phyloP scores from a whole-genome alignment of 2,113 vertebrate species.

The Casuarius casuarius region DNA sequence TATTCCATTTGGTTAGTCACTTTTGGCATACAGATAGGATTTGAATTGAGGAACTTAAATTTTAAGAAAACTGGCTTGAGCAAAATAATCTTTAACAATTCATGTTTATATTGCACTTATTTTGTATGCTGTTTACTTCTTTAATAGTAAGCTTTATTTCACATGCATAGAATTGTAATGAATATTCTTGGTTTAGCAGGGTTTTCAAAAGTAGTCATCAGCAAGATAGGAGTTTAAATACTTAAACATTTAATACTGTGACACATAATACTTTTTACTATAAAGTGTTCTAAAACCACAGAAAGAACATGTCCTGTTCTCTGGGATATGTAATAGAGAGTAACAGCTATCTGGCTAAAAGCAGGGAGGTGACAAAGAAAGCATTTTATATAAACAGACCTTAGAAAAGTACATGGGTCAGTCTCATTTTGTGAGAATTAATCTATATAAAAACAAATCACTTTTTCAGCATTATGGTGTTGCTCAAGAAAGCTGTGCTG shows the following conservation, averaged over 20 bases:
- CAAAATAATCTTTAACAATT: not conserved
- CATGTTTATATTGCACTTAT: not conserved
- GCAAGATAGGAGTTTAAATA: not conserved
- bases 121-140: not conserved
- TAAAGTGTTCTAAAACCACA: not conserved
- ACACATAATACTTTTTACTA: not conserved
- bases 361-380: not conserved
- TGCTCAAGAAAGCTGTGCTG: not conserved
- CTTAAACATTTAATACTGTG: not conserved
- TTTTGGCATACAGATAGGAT: constrained; percentile 20
- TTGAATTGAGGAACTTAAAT: constrained; percentile 2
- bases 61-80: constrained; percentile 37
- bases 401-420: not conserved
- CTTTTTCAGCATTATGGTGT: not conserved
- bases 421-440: not conserved
- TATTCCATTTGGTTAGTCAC: constrained; percentile 58
- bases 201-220: not conserved
- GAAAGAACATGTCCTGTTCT: not conserved
- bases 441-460: not conserved
- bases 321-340: not conserved
- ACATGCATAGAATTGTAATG: not conserved
- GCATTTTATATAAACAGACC: not conserved
- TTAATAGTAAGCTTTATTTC: not conserved
- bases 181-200: not conserved
- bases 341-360: not conserved